Conservation (phyloP, 1,140 invertebrate species). For the Musca vetustissima region DNA sequence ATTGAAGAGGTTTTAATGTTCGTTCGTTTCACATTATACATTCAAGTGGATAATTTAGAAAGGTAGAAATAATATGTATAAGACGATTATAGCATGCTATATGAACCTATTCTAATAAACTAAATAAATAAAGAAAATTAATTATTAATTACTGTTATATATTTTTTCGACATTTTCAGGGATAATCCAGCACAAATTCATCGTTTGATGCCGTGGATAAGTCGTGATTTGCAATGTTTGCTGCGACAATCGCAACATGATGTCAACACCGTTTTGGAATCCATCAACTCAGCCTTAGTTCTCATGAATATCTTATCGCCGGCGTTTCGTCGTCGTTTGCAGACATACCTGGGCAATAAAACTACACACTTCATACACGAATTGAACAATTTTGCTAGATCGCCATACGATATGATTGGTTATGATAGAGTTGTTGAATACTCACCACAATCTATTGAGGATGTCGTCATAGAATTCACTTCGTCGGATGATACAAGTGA, state of each 20-base stretch:
- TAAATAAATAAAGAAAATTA: too few relatives aligned
- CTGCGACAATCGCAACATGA: conserved; percentile 67
- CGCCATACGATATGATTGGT: conserved; percentile 79
- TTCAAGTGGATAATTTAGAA: too few relatives aligned
- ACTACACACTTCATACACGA: conserved; percentile 88
- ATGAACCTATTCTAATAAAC: too few relatives aligned
- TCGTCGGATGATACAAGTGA: conserved; percentile 34
- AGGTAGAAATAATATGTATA: too few relatives aligned
- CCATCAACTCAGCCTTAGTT: conserved; percentile 71
- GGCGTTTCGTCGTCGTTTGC: conserved; percentile 68
- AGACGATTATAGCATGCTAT: too few relatives aligned
- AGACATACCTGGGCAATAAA: conserved; percentile 59
- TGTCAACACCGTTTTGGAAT: conserved; percentile 66
- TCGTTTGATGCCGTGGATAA: conserved; percentile 84
- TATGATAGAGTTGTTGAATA: conserved; percentile 68
- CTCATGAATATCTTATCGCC: conserved; percentile 71
- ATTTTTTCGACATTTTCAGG: too few relatives aligned
- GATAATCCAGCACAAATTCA: conserved; percentile 76
- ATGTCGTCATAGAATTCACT: conserved; percentile 42
- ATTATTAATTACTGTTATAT: too few relatives aligned
- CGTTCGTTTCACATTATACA: too few relatives aligned
- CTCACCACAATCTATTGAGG: conserved; percentile 41
- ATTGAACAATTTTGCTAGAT: conserved; percentile 81
- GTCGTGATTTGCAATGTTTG: conserved; percentile 74
- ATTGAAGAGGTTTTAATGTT: too few relatives aligned